phyloP scores from a whole-genome alignment of 2,888 invertebrate genomes.

The Eueremaeus valkanovi region DNA sequence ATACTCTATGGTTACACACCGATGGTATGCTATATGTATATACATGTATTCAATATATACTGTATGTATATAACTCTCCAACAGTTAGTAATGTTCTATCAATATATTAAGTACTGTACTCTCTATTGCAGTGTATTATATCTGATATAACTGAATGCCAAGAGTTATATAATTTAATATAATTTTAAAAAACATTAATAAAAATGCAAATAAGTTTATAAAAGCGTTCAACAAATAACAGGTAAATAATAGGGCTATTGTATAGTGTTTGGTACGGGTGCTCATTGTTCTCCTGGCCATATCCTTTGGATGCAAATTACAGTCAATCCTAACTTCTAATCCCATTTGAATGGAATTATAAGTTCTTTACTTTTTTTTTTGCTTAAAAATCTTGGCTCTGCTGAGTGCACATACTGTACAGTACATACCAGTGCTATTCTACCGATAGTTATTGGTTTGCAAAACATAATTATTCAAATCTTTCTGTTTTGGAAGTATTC shows the following conservation, averaged over 20 bases:
- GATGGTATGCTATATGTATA: too few relatives aligned
- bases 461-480: slow-evolving; percentile 25
- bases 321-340: slow-evolving; percentile 1
- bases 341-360: not conserved
- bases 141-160: too few relatives aligned
- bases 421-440: not conserved
- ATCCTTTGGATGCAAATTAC: not conserved
- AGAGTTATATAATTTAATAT: slow-evolving; percentile 2
- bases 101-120: not conserved
- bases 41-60: too few relatives aligned
- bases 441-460: not conserved
- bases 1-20: not conserved
- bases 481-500: slow-evolving; percentile 8
- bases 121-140: not conserved
- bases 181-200: not conserved
- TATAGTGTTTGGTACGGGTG: not conserved
- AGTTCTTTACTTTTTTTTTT: too few relatives aligned
- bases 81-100: too few relatives aligned
- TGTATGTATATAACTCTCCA: too few relatives aligned
- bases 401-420: not conserved
- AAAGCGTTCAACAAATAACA: not conserved
- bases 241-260: slow-evolving; percentile 18
- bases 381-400: not conserved
- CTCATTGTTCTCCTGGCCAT: not conserved
- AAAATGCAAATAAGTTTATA: slow-evolving; percentile 5